These are phyloP conservation scores for Mormyrus iriodes DNA, from an alignment of 2,113 vertebrate species.

Conservation along the genomic window DNA sequence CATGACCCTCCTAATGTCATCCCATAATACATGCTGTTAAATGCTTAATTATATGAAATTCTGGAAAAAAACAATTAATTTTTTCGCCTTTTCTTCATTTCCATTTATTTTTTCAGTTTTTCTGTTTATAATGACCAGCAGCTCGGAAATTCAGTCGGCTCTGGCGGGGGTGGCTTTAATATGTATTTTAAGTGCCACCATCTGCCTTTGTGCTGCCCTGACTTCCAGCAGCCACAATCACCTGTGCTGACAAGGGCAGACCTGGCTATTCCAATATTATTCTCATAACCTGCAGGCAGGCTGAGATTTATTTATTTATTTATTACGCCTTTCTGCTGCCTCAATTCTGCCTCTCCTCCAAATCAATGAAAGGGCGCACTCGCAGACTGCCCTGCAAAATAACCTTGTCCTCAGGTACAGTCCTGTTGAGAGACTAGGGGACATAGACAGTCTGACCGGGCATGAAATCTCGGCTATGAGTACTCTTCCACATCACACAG, in stretches of 20 bases:
- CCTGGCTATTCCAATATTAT: background rate
- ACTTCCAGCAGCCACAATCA: conserved; percentile 27
- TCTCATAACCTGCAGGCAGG: background rate
- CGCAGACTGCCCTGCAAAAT: background rate
- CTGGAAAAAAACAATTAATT: background rate
- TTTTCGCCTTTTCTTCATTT: background rate
- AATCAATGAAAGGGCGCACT: background rate
- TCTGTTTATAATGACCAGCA: background rate
- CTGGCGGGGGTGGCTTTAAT: conserved; percentile 39
- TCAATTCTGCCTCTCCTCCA: background rate
- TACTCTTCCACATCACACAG: background rate
- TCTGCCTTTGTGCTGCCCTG: background rate
- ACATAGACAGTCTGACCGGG: background rate
- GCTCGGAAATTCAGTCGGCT: background rate
- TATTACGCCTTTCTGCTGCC: background rate
- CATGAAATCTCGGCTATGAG: background rate
- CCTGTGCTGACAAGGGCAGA: background rate
- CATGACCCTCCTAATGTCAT: background rate
- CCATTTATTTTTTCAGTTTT: background rate
- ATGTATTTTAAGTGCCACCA: conserved; percentile 34
- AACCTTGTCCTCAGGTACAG: background rate
- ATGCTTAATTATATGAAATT: background rate
- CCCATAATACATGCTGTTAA: background rate
- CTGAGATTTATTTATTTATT: conserved; percentile 18
- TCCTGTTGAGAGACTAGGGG: background rate